Base-by-base conservation (phyloP, 2,113 vertebrate genomes). In the Osmerus eperlanus region DNA sequence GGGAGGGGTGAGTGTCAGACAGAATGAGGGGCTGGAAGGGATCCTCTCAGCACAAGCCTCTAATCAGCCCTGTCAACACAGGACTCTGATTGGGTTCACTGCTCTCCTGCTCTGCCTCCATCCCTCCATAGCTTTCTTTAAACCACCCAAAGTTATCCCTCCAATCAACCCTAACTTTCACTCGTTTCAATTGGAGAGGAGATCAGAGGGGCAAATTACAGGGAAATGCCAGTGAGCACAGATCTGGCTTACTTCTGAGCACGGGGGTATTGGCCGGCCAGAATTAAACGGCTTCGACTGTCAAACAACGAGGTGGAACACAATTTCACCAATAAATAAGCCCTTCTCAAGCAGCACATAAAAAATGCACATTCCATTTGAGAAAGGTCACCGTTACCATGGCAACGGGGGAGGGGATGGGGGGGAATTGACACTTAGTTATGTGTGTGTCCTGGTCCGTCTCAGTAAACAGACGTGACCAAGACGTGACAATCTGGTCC, bases 61-160 rank as follows among this genome's bases (percentile, higher is more conserved):
- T 85, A 84, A 88, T 90, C 86, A 89, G 85, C 80, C 85, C 83
- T 83, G 87, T 90, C 88, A 87, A 91, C 90, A 90, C 81, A 68
- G 71, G 65, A 77, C 70, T 54, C 67, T 90, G 86, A 90, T 89
- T 90, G 88, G 86, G 83, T 88, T 87, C 85, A 87, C 78, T 25
- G n/a, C 54, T n/a, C 58, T 41, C 13, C 53, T 29, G 8, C 6
- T 28, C n/a, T n/a, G 16, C 59, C 62, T 18, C n/a, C n/a, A 56
- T 56, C 54, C 23, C 12, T 55, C 16, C 47, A 9, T 47, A 55
- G 11, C 36, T 19, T 56, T 25, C 78, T 83, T 72, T 73, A 80
- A 70, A 75, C 75, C 71, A 67, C 70, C 73, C 76, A 72, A 80
- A 80, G 68, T 41, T 81, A 86, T 84, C 80, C 84, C 78, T 77